phyloP scores from a whole-genome alignment of 2,888 invertebrate genomes.

The Melanostoma mellinum region DNA sequence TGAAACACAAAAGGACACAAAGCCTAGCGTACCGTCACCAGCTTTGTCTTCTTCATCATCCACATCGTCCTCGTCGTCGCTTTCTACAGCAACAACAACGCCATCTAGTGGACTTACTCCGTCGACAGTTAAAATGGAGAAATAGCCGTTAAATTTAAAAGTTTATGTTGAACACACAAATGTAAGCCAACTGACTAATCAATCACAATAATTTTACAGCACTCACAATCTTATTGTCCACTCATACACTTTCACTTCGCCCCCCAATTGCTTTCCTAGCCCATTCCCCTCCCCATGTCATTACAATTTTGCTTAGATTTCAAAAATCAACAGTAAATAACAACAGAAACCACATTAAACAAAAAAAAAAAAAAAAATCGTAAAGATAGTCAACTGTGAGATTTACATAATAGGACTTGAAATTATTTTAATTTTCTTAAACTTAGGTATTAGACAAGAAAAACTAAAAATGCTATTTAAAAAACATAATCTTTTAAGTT shows the following conservation, averaged over 20 bases:
- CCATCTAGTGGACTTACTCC: conserved; percentile 34
- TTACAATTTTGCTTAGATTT: conserved; percentile 63
- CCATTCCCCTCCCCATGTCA: conserved; percentile 30
- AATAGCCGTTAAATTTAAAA: conserved; percentile 69
- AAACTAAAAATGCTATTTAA: conserved; percentile 57
- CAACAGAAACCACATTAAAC: conserved; percentile 28
- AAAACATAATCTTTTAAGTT: conserved; percentile 63
- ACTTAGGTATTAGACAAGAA: conserved; percentile 59
- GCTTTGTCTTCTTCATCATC: conserved; percentile 60
- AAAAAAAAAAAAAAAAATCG: conserved; percentile 49
- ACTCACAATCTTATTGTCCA: background rate
- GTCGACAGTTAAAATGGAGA: conserved; percentile 48
- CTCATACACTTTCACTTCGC: conserved; percentile 23
- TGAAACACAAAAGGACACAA: conserved; percentile 51
- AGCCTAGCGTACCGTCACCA: conserved; percentile 58
- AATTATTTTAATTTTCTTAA: conserved; percentile 69
- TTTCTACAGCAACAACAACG: conserved; percentile 36
- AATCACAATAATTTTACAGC: conserved; percentile 50
- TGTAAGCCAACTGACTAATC: conserved; percentile 66
- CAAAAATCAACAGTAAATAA: conserved; percentile 65
- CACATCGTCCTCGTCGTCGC: conserved; percentile 46
- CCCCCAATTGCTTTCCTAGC: background rate
- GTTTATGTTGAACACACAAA: conserved; percentile 63
- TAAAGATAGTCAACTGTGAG: conserved; percentile 76
- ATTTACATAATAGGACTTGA: conserved; percentile 73